phyloP scores from a whole-genome alignment of 2,113 vertebrate genomes.

The Rhea pennata region DNA sequence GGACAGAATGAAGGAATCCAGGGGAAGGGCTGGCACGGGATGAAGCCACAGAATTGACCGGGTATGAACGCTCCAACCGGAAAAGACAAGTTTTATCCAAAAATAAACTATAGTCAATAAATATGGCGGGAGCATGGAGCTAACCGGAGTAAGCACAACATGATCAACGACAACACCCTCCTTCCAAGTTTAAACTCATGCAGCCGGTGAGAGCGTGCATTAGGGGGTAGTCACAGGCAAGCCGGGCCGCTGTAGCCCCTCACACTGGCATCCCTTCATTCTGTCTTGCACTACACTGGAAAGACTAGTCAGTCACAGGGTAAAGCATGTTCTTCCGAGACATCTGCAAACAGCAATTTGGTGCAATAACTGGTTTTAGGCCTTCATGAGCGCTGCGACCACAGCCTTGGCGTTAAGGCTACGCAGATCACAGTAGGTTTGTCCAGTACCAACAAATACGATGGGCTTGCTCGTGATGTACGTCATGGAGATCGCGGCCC shows the following conservation, averaged over 20 bases:
- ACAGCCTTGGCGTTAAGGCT: slow-evolving; percentile 97
- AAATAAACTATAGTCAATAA: neutral
- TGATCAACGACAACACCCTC: neutral
- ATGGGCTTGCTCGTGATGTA: slow-evolving; percentile 99
- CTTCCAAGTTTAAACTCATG: neutral
- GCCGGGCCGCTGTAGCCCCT: neutral
- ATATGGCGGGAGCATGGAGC: neutral
- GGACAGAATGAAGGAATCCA: slow-evolving; percentile 19
- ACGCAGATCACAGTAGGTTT: slow-evolving; percentile 98
- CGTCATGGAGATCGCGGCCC: slow-evolving; percentile 98
- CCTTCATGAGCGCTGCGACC: slow-evolving; percentile 97
- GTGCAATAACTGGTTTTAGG: slow-evolving; percentile 75
- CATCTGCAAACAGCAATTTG: slow-evolving; percentile 58
- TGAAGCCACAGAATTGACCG: neutral
- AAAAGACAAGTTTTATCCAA: neutral
- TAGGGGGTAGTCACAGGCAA: no score
- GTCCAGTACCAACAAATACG: slow-evolving; percentile 96
- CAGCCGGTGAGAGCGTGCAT: no score
- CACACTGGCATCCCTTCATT: neutral
- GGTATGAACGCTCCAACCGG: neutral
- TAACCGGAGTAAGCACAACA: neutral
- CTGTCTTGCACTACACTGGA: slow-evolving; percentile 56
- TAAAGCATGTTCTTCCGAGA: slow-evolving; percentile 73
- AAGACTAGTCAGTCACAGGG: slow-evolving; percentile 48
- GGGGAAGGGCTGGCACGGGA: neutral